Evolutionary conservation across 2,888 invertebrate species (phyloP).

Genomic region (Pammene aurita): DNA sequence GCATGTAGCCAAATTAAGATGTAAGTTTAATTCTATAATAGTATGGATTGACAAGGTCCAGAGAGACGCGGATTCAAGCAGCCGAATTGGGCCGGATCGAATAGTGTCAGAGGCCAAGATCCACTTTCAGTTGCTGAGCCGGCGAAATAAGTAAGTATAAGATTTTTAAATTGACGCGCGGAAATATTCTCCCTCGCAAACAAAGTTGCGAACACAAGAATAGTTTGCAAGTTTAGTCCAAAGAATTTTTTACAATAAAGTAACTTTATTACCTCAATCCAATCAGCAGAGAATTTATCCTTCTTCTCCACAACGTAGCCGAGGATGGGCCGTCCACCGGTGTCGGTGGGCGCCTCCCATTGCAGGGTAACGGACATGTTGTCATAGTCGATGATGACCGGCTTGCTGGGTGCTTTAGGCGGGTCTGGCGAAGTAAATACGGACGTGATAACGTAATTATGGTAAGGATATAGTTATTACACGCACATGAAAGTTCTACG

Average conservation of each 20-base stretch:
- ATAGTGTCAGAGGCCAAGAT: too few species aligned
- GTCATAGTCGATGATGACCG: constrained; percentile 96
- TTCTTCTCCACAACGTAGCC: constrained; percentile 96
- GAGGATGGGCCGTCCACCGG: constrained; percentile 95
- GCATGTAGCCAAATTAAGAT: too few species aligned
- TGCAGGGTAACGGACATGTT: constrained; percentile 94
- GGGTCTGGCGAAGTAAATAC: constrained; percentile 83
- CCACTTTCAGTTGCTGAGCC: too few species aligned
- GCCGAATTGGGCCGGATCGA: too few species aligned
- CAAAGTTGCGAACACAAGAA: too few species aligned
- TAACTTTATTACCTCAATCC: constrained; percentile 85
- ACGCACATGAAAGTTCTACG: neutral
- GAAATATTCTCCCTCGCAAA: too few species aligned
- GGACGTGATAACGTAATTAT: neutral
- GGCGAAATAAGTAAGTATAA: too few species aligned
- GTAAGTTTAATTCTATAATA: neutral
- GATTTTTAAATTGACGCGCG: too few species aligned
- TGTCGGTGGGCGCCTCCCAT: constrained; percentile 95
- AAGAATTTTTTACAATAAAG: neutral
- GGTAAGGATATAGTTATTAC: neutral
- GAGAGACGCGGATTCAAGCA: too few species aligned
- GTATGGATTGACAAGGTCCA: too few species aligned
- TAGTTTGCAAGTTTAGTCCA: too few species aligned
- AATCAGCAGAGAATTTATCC: constrained; percentile 93
- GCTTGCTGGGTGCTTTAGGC: constrained; percentile 95